Evolutionary conservation across 1,140 invertebrate species (phyloP), one percentile per base, ranked within the genome.

Genomic region (Thalassaphorura encarpata): DNA sequence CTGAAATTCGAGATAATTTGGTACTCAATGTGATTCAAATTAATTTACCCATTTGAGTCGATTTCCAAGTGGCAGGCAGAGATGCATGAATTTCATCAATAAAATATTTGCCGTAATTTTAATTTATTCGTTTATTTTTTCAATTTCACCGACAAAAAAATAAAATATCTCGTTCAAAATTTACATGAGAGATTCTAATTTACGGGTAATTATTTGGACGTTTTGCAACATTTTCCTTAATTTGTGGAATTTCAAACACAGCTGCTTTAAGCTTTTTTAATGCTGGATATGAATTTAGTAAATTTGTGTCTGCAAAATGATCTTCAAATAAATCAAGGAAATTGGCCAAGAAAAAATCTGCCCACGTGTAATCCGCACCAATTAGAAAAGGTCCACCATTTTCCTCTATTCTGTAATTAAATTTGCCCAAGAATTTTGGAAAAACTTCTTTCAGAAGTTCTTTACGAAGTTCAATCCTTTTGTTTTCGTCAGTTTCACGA

Each of bases 331-430:
- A n/a, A 11, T 36, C 11, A 11, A 36, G n/a, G 11, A 11, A 36
- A 36, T 36, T 36, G 11, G 33, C 33, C 11, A 36, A 11, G n/a
- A 36, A 36, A n/a, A 36, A 36, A n/a, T 36, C 33, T 11, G n/a
- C 33, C 33, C 33, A 36, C n/a, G n/a, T n/a, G 11, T 11, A n/a
- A 11, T 36, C n/a, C 11, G 11, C n/a, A 11, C 33, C 33, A 11
- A n/a, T 36, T 11, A 11, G n/a, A 36, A 36, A 36, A 11, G 33
- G 33, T 36, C 33, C 33, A n/a, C n/a, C n/a, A n/a, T 36, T 36
- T 36, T 36, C 11, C 33, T 36, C 33, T n/a, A 36, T 11, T 36
- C 75, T 70, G 80, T 85, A n/a, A n/a, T n/a, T n/a, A n/a, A n/a
- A n/a, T n/a, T n/a, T n/a, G n/a, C n/a, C n/a, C n/a, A n/a, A n/a